Evolutionary conservation across 2,797 vertebrate species (phyloP), one percentile per base, ranked within the genome.

Genomic region (Rallus crepitans): DNA sequence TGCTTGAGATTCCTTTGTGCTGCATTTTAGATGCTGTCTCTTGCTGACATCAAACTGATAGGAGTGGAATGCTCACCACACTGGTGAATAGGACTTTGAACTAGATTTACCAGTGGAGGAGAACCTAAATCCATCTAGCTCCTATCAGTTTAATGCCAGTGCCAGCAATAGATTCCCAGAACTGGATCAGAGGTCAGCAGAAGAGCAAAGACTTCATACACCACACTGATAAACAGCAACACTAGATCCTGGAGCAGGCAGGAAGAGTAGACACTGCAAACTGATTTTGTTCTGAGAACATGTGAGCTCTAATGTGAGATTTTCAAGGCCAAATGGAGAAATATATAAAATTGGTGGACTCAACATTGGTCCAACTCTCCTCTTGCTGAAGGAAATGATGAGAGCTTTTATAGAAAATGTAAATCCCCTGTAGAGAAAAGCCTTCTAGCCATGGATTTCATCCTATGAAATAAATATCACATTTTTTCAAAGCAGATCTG

Each of bases 251-350:
- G 47, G 15, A 18, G 18, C 5, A 42, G 16, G 53, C 6, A 82
- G 27, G 12, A 80, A 64, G 14, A 86, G 11, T 1, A 42, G 40
- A 42, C 25, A 31, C 3, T 13, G 7, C 14, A 68, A 15, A 30
- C 3, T 42, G 7, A 52, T 50, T 59, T 70, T 84, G 5, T 71
- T 68, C 15, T 31, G 12, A 73, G 30, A 56, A 66, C 4, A 23
- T 39, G 4, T 27, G 1, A 1, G 35, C 4, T 61, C 8, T 65
- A 63, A 20, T 18, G 63, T 0, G 1, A 77, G 15, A 59, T 80
- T 68, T 87, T 63, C 63, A 77, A 79, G 47, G 14, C 5, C 15
- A 91, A 70, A 85, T 24, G 24, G 9, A 77, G 39, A 76, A 80
- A 73, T 21, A n/a, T 5, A 56, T 77, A 31, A 63, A 64, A 87